Conservation (phyloP, 2,797 vertebrate genomes). For the Xenentodon cancila region DNA sequence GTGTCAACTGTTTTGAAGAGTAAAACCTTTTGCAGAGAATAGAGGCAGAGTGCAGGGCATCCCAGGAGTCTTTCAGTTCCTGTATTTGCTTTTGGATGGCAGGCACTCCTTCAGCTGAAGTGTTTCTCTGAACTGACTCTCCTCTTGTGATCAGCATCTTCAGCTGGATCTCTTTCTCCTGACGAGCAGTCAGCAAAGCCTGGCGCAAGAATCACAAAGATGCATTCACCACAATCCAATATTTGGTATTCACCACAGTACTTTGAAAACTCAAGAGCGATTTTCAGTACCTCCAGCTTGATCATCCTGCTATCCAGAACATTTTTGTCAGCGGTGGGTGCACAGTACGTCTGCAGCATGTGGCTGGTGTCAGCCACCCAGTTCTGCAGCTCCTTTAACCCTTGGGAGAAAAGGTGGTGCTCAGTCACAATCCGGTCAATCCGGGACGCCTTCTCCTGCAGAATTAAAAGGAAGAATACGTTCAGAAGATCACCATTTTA, state of each 20-base stretch:
- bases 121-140: slow-evolving; percentile 94
- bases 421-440: slow-evolving; percentile 91
- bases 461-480: slow-evolving; percentile 3
- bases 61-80: slow-evolving; percentile 92
- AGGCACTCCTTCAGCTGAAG: slow-evolving; percentile 89
- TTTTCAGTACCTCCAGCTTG: slow-evolving; percentile 90
- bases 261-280: not conserved
- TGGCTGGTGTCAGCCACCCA: slow-evolving; percentile 93
- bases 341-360: slow-evolving; percentile 90
- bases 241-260: not conserved
- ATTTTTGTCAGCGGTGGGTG: slow-evolving; percentile 91
- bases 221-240: not conserved
- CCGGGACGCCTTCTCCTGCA: slow-evolving; percentile 92
- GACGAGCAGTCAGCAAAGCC: slow-evolving; percentile 88
- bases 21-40: slow-evolving; percentile 95
- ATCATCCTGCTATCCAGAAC: slow-evolving; percentile 94
- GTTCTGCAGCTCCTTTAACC: slow-evolving; percentile 91
- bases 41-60: slow-evolving; percentile 88
- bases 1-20: not conserved
- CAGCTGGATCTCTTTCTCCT: slow-evolving; percentile 97
- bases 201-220: slow-evolving; percentile 36
- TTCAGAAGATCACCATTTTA: not conserved
- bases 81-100: slow-evolving; percentile 89
- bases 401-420: slow-evolving; percentile 92
- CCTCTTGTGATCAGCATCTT: slow-evolving; percentile 94